Evolutionary conservation across 2,113 vertebrate genomes (phyloP).

Genomic region (Athene noctua): DNA sequence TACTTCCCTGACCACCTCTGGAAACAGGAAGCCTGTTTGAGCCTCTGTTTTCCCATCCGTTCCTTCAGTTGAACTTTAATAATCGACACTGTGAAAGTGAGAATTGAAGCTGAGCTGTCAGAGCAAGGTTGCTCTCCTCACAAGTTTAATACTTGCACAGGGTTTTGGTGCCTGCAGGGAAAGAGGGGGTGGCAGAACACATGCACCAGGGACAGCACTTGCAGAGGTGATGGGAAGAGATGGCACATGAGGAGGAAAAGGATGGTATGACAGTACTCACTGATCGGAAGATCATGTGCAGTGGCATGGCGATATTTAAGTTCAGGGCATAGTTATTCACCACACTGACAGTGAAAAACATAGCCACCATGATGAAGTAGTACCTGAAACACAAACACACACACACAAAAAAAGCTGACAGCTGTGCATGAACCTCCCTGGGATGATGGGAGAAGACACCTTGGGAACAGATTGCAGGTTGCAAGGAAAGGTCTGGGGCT

Average conservation of each 20-base stretch:
- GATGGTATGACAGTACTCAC: conserved; percentile 70
- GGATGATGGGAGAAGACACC: not conserved
- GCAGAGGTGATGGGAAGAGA: not conserved
- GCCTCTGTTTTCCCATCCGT: not conserved
- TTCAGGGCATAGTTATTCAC: conserved; percentile 98
- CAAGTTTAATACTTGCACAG: not conserved
- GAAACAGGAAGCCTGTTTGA: not conserved
- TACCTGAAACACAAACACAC: conserved; percentile 74
- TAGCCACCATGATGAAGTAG: conserved; percentile 92
- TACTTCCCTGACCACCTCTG: not conserved
- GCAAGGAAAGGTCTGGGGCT: not conserved
- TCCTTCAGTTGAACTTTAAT: not conserved
- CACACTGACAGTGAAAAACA: conserved; percentile 97
- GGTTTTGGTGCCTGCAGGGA: not conserved
- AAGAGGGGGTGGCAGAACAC: not conserved
- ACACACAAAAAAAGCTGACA: not conserved
- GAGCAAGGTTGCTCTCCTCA: not conserved
- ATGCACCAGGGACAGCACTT: accelerated
- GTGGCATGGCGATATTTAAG: conserved; percentile 93
- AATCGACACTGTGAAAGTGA: not conserved
- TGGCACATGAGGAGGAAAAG: not conserved
- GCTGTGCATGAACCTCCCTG: not conserved
- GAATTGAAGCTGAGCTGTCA: not conserved
- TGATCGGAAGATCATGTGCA: conserved; percentile 99
- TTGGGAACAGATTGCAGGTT: not conserved